phyloP scores from a whole-genome alignment of 2,888 invertebrate species.

The Nymphalis urticae region DNA sequence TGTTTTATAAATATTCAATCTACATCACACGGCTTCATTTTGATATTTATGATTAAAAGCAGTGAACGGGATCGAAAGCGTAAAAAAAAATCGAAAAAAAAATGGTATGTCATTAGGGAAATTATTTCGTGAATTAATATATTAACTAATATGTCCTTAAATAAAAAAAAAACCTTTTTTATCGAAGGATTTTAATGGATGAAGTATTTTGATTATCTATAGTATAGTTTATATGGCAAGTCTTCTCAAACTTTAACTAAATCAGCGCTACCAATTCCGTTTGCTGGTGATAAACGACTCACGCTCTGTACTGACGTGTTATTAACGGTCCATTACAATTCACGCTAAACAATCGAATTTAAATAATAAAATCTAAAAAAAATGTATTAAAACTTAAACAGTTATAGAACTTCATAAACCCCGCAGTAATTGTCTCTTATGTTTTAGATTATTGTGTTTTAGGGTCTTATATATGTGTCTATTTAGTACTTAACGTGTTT shows the following conservation, averaged over 20 bases:
- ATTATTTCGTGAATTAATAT: no score
- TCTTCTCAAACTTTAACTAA: no score
- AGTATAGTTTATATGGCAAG: no score
- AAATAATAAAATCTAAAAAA: neutral
- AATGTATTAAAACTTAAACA: conserved; percentile 19
- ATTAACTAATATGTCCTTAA: no score
- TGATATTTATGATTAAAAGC: neutral
- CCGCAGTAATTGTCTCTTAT: conserved; percentile 42
- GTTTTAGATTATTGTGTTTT: conserved; percentile 43
- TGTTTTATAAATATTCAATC: neutral
- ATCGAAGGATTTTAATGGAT: no score
- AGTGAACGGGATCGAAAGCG: neutral
- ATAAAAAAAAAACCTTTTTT: no score
- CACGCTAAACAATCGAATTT: neutral
- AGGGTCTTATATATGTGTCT: conserved; percentile 41
- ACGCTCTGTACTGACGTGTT: neutral
- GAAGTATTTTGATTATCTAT: no score
- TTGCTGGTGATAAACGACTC: no score
- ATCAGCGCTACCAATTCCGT: no score
- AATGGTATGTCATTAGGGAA: no score
- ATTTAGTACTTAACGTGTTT: conserved; percentile 33
- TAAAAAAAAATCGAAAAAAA: neutral
- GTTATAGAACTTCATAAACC: conserved; percentile 41
- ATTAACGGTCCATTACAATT: neutral
- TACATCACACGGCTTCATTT: neutral